Evolutionary conservation across 2,797 vertebrate genomes (phyloP).

Genomic region (Anisognathus igniventris): DNA sequence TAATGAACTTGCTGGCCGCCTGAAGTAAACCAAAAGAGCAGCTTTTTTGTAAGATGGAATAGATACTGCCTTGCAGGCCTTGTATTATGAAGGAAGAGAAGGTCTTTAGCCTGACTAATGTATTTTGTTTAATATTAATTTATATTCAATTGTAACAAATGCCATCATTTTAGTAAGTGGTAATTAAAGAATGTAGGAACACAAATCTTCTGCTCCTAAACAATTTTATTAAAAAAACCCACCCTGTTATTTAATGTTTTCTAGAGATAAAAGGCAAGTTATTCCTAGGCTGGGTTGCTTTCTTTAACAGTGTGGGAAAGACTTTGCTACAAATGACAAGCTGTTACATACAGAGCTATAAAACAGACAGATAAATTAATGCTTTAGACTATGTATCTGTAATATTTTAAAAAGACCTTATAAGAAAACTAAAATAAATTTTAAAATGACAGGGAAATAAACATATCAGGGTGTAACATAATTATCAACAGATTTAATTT

Average conservation of each 20-base stretch:
- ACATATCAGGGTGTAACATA: background rate
- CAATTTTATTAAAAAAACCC: fast-evolving
- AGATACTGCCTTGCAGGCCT: background rate
- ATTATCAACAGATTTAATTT: background rate
- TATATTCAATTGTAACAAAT: background rate
- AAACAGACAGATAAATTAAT: background rate
- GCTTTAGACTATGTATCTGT: background rate
- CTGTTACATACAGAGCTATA: background rate
- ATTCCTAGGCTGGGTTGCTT: background rate
- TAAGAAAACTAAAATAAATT: background rate
- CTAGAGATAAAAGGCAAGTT: background rate
- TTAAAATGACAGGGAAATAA: background rate
- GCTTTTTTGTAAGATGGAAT: background rate
- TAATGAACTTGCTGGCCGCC: background rate
- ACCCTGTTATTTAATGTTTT: background rate
- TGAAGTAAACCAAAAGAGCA: background rate
- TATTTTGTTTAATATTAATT: background rate
- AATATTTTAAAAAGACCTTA: background rate
- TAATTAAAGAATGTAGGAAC: background rate
- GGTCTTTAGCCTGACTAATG: background rate
- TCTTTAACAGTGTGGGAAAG: background rate
- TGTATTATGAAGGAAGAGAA: background rate
- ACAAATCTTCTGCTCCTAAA: background rate
- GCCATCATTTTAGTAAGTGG: background rate
- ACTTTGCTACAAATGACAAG: background rate